phyloP scores from a whole-genome alignment of 2,113 vertebrate genomes.

The Procavia capensis region DNA sequence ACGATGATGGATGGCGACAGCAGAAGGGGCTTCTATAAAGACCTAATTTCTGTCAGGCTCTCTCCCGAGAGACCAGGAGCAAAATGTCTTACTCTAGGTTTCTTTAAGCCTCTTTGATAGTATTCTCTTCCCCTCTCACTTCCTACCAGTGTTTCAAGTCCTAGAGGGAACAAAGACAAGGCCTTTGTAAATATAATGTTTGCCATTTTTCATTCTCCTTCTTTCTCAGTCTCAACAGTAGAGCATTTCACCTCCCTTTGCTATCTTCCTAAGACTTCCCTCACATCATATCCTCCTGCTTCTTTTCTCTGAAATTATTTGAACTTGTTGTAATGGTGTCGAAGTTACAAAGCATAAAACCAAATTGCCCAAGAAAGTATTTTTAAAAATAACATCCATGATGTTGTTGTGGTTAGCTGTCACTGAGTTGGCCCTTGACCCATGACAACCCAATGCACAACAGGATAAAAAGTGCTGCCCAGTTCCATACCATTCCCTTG shows the following conservation, averaged over 20 bases:
- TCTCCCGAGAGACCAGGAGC: neutral
- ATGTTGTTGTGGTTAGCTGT: neutral
- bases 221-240: neutral
- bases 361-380: neutral
- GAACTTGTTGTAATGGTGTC: too few relatives aligned
- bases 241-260: neutral
- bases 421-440: neutral
- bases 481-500: too few relatives aligned
- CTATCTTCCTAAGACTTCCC: neutral
- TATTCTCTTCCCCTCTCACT: neutral
- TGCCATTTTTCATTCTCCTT: neutral
- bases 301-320: neutral
- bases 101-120: neutral
- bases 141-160: neutral
- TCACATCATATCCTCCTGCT: neutral
- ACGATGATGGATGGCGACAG: neutral
- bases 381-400: neutral
- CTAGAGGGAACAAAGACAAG: too few relatives aligned
- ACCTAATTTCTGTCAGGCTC: neutral
- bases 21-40: neutral
- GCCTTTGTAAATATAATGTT: neutral
- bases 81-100: neutral
- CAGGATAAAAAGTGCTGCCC: neutral
- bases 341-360: neutral
- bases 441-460: neutral